phyloP scores from a whole-genome alignment of 2,888 invertebrate genomes.

The Phasia obesa region DNA sequence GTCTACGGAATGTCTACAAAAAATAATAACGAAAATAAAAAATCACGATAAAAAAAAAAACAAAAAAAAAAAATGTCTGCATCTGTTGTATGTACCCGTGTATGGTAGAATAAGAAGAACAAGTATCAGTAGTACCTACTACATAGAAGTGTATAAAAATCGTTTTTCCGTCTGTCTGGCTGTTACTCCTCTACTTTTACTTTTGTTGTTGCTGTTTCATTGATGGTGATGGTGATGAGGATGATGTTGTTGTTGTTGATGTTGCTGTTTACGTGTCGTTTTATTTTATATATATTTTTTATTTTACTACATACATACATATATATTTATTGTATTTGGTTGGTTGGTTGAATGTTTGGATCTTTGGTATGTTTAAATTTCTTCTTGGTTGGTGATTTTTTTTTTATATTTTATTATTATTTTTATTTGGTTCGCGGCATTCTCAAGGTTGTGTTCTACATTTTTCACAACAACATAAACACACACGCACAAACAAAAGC shows the following conservation, averaged over 20 bases:
- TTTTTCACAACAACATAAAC: constrained; percentile 51
- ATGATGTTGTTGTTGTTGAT: constrained; percentile 21
- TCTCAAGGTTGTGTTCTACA: constrained; percentile 69
- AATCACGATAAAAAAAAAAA: constrained; percentile 24
- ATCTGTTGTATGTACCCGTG: constrained; percentile 42
- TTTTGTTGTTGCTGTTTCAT: constrained; percentile 22
- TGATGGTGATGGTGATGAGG: constrained; percentile 32
- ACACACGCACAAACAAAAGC: background rate
- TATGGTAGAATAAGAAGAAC: constrained; percentile 23
- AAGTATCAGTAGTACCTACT: constrained; percentile 44
- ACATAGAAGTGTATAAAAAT: constrained; percentile 47
- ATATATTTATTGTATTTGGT: constrained; percentile 28
- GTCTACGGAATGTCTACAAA: constrained; percentile 69
- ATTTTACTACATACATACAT: constrained; percentile 13
- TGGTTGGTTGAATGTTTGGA: constrained; percentile 16
- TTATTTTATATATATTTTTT: constrained; percentile 50
- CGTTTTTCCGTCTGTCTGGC: constrained; percentile 43
- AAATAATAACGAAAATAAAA: constrained; percentile 43
- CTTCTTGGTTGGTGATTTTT: constrained; percentile 39
- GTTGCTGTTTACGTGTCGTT: constrained; percentile 51
- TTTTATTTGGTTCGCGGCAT: constrained; percentile 68
- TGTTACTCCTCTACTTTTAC: constrained; percentile 52
- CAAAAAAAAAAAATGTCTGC: constrained; percentile 46
- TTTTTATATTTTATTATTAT: constrained; percentile 12
- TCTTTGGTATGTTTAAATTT: constrained; percentile 50